Evolutionary conservation across 1,140 invertebrate species (phyloP).

Genomic region (Monomorium pharaonis): DNA sequence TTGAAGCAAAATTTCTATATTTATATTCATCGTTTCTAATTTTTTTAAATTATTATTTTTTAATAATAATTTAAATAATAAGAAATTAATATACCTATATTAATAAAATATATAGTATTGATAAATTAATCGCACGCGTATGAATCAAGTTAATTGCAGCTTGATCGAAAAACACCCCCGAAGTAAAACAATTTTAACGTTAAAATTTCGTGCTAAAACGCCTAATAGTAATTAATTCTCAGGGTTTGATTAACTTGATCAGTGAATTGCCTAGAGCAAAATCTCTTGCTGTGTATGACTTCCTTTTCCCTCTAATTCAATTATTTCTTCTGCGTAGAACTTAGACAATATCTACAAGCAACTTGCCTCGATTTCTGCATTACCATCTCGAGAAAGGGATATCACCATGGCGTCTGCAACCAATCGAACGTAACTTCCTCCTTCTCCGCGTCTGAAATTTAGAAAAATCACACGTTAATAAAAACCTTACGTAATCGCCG

Average conservation of each 20-base stretch:
- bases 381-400: conserved; percentile 33
- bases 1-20: no score
- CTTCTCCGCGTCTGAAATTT: no score
- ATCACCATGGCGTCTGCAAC: conserved; percentile 23
- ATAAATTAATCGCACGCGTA: neutral
- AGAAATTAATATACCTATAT: neutral
- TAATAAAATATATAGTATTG: neutral
- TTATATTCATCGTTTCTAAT: no score
- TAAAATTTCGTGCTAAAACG: no score
- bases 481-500: neutral
- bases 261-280: neutral
- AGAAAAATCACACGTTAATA: neutral
- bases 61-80: no score
- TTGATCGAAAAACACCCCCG: neutral
- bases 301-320: neutral
- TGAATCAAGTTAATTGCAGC: neutral
- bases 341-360: no score
- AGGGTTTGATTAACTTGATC: neutral
- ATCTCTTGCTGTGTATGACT: neutral
- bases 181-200: neutral
- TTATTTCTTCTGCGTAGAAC: no score
- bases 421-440: no score
- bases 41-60: no score
- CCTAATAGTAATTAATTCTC: neutral
- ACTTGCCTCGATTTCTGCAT: conserved; percentile 18